Evolutionary conservation across 2,888 invertebrate genomes (phyloP).

Genomic region (Malacosoma neustria): DNA sequence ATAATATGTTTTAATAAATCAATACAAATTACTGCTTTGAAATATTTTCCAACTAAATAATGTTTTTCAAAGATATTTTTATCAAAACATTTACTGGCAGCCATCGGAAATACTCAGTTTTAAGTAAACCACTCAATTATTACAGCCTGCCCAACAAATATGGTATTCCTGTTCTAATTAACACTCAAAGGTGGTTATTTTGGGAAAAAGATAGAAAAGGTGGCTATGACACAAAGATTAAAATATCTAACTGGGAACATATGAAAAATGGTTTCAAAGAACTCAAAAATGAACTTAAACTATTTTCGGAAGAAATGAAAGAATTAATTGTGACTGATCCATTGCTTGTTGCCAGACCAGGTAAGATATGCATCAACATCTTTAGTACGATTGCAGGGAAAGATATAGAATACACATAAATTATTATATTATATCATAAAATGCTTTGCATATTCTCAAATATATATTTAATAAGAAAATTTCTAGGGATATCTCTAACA

Average conservation of each 20-base stretch:
- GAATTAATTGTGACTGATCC: conserved; percentile 79
- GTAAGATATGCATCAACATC: too few species aligned
- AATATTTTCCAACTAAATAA: too few species aligned
- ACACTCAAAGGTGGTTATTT: conserved; percentile 51
- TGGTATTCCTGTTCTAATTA: conserved; percentile 10
- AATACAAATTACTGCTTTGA: too few species aligned
- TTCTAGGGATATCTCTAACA: too few species aligned
- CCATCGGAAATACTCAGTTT: conserved; percentile 25
- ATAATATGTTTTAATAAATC: too few species aligned
- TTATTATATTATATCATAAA: too few species aligned
- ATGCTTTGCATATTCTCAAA: too few species aligned
- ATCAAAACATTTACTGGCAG: conserved; percentile 19
- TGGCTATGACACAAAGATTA: conserved; percentile 66
- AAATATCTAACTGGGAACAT: conserved; percentile 64
- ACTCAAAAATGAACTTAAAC: conserved; percentile 77
- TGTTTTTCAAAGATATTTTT: conserved; percentile 21
- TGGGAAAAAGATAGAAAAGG: conserved; percentile 77
- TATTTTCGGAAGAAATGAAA: conserved; percentile 80
- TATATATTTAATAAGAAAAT: too few species aligned
- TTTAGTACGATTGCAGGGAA: too few species aligned
- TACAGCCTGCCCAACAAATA: neutral
- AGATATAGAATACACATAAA: too few species aligned
- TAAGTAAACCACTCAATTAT: conserved; percentile 20
- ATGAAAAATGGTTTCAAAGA: conserved; percentile 79
- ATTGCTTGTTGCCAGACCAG: conserved; percentile 67